A percentile compares a stretch with the other conserved stretches of the same genome.
phyloP scores from a whole-genome alignment of 1,140 invertebrate species.

The Battus philenor region DNA sequence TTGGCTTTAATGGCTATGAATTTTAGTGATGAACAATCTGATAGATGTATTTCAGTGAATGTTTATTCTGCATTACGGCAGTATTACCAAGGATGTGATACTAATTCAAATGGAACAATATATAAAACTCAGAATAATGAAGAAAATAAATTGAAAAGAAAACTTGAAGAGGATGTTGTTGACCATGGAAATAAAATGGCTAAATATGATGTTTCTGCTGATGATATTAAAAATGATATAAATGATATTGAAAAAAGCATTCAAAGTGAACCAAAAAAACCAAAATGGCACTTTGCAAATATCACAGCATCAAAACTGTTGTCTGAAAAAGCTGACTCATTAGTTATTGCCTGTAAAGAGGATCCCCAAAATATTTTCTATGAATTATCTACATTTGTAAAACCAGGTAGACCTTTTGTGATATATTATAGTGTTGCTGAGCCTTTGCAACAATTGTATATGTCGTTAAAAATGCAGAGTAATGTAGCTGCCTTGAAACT shows the following conservation, averaged over 20 bases:
- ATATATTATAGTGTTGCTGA: constrained; percentile 88
- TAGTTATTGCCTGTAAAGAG: constrained; percentile 89
- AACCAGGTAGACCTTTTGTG: constrained; percentile 87
- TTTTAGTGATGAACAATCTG: constrained; percentile 80
- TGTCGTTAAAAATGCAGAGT: constrained; percentile 81
- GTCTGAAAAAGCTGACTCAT: constrained; percentile 82
- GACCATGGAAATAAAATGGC: constrained; percentile 36
- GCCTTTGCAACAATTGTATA: constrained; percentile 88
- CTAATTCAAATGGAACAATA: constrained; percentile 29
- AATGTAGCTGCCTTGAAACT: constrained; percentile 86
- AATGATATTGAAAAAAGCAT: constrained; percentile 20
- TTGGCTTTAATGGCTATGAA: constrained; percentile 87
- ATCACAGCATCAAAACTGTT: constrained; percentile 77
- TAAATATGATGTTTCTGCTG: constrained; percentile 29
- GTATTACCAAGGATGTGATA: constrained; percentile 76
- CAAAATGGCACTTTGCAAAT: constrained; percentile 81
- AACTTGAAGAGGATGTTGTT: constrained; percentile 37
- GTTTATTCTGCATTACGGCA: constrained; percentile 83
- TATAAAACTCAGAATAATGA: constrained; percentile 29
- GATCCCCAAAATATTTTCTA: constrained; percentile 88
- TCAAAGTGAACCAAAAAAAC: constrained; percentile 66
- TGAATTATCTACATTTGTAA: constrained; percentile 84
- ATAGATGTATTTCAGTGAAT: constrained; percentile 82
- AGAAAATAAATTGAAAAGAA: constrained; percentile 46
- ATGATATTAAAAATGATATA: constrained; percentile 20